Base-by-base conservation (phyloP, 2,113 vertebrate species). In the Nestor notabilis region DNA sequence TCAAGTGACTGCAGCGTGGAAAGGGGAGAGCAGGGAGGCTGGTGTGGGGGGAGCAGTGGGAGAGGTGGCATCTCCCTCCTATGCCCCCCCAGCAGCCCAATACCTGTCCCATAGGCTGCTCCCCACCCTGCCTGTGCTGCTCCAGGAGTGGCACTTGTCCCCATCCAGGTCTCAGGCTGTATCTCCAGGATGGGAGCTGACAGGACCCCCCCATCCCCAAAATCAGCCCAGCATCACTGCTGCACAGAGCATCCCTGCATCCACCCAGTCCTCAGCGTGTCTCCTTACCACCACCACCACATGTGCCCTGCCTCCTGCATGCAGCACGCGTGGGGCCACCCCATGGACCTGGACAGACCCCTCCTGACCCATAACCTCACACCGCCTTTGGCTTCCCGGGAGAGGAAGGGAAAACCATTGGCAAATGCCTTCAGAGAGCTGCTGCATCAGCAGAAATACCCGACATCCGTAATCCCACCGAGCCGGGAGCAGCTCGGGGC, bases 111-210 rank as follows among this genome's bases (percentile, higher is more conserved):
- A 21, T 5, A 1, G 15, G 15, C 72, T 58, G 55, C 74, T 84
- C 55, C 55, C 41, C 28, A 18, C 27, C 37, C 69, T 41, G 49
- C n/a, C 53, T 74, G 37, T 43, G 58, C 63, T 74, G 43, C 47
- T 39, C 79, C 0, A 0, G 56, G 31, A 64, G 37, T 20, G 37
- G 53, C 0, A 0, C 39, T 61, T 2, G 13, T 33, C 35, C 47
- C 47, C 4, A 3, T 7, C 37, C 75, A 55, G 74, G 47, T 60
- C 10, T 4, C 3, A 5, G n/a, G 29, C 43, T 56, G 72, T 13
- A 47, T 13, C 47, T 44, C 31, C 25, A 39, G n/a, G 11, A 61
- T 1, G 1, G 39, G 16, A 82, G 19, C 39, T 44, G 71, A 33
- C 58, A 53, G 50, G 61, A 46, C 20, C 10, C 3, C 35, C 39